Evolutionary conservation across 92 coral and sea anemone genomes (phyloP).

Genomic region (Palythoa grandiflora): DNA sequence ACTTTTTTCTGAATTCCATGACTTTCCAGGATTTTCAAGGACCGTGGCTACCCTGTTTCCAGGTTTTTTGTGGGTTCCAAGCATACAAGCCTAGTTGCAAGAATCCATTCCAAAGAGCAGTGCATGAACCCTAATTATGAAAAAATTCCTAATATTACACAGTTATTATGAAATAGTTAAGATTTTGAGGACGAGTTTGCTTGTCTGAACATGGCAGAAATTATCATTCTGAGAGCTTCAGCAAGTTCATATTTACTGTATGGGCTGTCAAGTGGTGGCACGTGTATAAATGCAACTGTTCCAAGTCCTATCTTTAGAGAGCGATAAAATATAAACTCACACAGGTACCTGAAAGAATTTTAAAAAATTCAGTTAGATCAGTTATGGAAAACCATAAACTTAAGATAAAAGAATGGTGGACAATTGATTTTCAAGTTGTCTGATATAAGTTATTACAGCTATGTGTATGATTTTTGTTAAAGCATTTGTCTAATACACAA

Average conservation of each 20-base stretch:
- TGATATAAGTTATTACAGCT: too few relatives aligned
- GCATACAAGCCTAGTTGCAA: too few relatives aligned
- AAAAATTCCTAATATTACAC: not conserved
- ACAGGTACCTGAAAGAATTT: conserved; percentile 75
- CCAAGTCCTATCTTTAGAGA: conserved; percentile 82
- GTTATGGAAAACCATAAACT: too few relatives aligned
- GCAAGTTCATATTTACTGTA: conserved; percentile 79
- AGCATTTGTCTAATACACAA: too few relatives aligned
- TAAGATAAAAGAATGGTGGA: too few relatives aligned
- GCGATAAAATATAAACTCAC: conserved; percentile 92
- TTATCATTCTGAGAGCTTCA: conserved; percentile 72
- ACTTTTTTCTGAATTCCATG: too few relatives aligned
- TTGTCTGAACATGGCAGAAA: conserved; percentile 78
- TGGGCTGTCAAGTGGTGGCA: conserved; percentile 86
- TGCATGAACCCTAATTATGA: not conserved
- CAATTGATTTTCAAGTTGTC: too few relatives aligned
- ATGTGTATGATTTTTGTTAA: too few relatives aligned
- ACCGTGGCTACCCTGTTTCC: too few relatives aligned
- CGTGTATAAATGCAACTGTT: conserved; percentile 85
- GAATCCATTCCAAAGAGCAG: too few relatives aligned
- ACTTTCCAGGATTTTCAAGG: too few relatives aligned
- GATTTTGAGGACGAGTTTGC: conserved; percentile 20
- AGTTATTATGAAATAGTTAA: not conserved
- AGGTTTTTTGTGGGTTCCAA: too few relatives aligned
- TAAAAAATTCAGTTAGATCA: not conserved